Percentiles rank a stretch among this genome's conserved stretches.
These are phyloP conservation scores for Takifugu bimaculatus DNA, from an alignment of 2,113 vertebrate species.

Conservation along the genomic window DNA sequence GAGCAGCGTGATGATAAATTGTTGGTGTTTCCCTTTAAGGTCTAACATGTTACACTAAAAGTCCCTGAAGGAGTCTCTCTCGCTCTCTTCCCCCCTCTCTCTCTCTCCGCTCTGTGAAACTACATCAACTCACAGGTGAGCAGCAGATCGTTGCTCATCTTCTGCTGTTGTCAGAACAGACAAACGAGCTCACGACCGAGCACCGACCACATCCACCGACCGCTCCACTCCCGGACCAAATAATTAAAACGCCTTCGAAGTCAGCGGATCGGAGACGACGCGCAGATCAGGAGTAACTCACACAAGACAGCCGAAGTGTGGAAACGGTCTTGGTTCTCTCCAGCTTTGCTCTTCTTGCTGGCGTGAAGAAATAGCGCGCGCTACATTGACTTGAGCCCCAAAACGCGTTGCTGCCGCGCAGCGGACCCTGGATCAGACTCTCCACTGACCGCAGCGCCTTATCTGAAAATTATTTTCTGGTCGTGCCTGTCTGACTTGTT, in stretches of 20 bases:
- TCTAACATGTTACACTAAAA: neutral
- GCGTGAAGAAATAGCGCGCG: neutral
- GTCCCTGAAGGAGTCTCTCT: neutral
- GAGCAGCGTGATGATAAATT: neutral
- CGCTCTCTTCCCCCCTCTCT: neutral
- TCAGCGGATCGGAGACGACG: slow-evolving; percentile 2
- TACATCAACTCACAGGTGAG: slow-evolving; percentile 40
- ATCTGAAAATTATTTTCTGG: slow-evolving; percentile 11
- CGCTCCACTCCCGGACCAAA: slow-evolving; percentile 9
- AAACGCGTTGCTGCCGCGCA: slow-evolving; percentile 8
- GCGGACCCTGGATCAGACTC: slow-evolving; percentile 4
- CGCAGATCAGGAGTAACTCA: slow-evolving; percentile 25
- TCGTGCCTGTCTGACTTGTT: slow-evolving; percentile 6
- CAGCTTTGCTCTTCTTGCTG: slow-evolving; percentile 12
- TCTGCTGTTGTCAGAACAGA: slow-evolving; percentile 1
- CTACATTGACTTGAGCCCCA: neutral
- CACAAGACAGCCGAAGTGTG: slow-evolving; percentile 31
- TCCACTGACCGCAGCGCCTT: neutral
- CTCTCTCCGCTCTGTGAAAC: slow-evolving; percentile 7
- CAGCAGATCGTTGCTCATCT: slow-evolving; percentile 27
- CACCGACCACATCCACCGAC: slow-evolving; percentile 12
- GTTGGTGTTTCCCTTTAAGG: neutral
- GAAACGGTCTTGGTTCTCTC: slow-evolving; percentile 12
- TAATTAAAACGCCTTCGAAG: neutral
- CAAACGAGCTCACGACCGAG: slow-evolving; percentile 49